Evolutionary conservation across 2,888 invertebrate genomes (phyloP).

Genomic region (Pseudococcus jackbeardsleyi): DNA sequence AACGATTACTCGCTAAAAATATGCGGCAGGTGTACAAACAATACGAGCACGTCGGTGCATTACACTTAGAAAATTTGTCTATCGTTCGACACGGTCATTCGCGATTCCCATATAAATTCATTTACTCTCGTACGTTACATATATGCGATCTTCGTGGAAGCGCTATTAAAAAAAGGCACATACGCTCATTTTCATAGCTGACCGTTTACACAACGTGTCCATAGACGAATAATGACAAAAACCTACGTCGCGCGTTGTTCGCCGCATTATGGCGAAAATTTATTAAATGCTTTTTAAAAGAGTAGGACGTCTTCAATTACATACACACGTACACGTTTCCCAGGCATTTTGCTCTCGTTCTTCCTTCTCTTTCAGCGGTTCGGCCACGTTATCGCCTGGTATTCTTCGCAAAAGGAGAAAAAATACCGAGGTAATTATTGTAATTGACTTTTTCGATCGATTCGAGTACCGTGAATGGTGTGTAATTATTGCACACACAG

Average conservation of each 20-base stretch:
- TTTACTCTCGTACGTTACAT: neutral
- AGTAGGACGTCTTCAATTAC: slow-evolving; percentile 47
- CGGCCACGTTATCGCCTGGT: neutral
- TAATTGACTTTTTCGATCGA: neutral
- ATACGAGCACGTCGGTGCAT: slow-evolving; percentile 44
- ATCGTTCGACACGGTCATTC: slow-evolving; percentile 53
- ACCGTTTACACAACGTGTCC: slow-evolving; percentile 25
- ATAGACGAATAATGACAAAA: neutral
- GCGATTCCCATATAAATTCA: slow-evolving; percentile 56
- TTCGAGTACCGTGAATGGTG: neutral
- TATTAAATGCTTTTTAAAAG: slow-evolving; percentile 54
- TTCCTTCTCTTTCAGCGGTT: neutral
- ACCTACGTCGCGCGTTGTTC: neutral
- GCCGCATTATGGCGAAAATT: neutral
- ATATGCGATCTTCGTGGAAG: slow-evolving; percentile 19
- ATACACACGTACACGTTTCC: slow-evolving; percentile 54
- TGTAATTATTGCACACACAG: slow-evolving; percentile 6
- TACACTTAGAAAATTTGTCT: slow-evolving; percentile 41
- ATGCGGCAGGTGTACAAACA: slow-evolving; percentile 47
- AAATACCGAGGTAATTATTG: slow-evolving; percentile 18
- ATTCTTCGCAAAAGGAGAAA: neutral
- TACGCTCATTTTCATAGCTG: slow-evolving; percentile 54
- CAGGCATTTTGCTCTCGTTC: slow-evolving; percentile 26
- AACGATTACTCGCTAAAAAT: slow-evolving; percentile 47
- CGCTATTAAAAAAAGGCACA: slow-evolving; percentile 40